These are phyloP conservation scores for Corythoichthys intestinalis DNA, from an alignment of 2,113 vertebrate genomes.

Conservation along the genomic window DNA sequence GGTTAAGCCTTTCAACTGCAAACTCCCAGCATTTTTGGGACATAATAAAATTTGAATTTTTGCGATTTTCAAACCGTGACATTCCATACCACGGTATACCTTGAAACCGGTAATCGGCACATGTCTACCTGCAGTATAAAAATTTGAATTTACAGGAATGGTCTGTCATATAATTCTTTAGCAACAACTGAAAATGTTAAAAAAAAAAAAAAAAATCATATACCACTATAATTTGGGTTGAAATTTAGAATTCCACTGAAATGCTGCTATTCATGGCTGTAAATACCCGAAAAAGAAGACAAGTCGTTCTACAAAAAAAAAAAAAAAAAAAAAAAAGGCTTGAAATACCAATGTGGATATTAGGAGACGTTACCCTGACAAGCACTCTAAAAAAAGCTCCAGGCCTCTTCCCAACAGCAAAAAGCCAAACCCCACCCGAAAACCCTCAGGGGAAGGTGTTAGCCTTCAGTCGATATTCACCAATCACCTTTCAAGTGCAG, in stretches of 20 bases:
- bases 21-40: too few species aligned
- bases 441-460: neutral
- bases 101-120: too few species aligned
- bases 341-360: neutral
- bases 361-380: neutral
- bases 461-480: conserved; percentile 19
- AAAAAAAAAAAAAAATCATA: too few species aligned
- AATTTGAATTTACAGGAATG: too few species aligned
- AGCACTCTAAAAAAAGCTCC: neutral
- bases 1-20: too few species aligned
- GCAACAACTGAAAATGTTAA: too few species aligned
- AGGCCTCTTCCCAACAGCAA: neutral
- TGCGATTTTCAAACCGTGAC: too few species aligned
- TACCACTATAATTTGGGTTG: neutral
- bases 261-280: neutral
- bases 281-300: neutral
- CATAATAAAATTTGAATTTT: too few species aligned
- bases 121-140: too few species aligned
- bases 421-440: neutral
- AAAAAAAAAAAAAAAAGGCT: neutral
- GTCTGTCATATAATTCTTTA: too few species aligned
- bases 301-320: neutral
- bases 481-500: conserved; percentile 33
- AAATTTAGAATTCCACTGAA: neutral
- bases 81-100: too few species aligned